Base-by-base conservation (phyloP, 1,140 invertebrate genomes). In the Plectus sambesii region DNA sequence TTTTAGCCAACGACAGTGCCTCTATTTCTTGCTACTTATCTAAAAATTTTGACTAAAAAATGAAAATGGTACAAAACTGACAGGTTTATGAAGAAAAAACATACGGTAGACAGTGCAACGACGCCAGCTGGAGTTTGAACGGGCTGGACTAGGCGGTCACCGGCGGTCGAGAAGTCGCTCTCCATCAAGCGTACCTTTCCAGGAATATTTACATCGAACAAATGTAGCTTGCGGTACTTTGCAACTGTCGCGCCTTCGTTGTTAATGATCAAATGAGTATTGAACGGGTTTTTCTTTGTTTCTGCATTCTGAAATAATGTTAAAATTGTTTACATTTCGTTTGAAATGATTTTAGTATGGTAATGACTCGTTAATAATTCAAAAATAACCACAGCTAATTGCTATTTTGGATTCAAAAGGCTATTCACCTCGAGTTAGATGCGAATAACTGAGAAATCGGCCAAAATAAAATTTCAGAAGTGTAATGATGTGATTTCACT, bases 141-240 rank as follows among this genome's bases (percentile, higher is more conserved):
- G n/a, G 64, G 64, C 3, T 39, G 46, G 27, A 62, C 36, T 27
- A 67, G 55, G 23, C 36, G n/a, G 25, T 42, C 9, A 4, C 53
- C 53, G 22, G 51, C 47, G n/a, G 27, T 33, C 19, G 82, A 80
- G 55, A 80, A 82, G 59, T 84, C 80, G 36, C 85, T 89, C 74
- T 97, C 92, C 55, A 82, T 78, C 15, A 75, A 48, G 29, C 56
- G 49, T 5, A 72, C 57, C 41, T 70, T 70, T 58, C 82, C 84
- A 15, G 83, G 83, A 49, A 92, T 82, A 39, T 84, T 79, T 37
- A 92, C 81, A 73, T 94, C 86, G 70, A 96, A 97, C 1, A 97
- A 73, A 74, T 97, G 92, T 17, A 85, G 65, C 70, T 97, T 97
- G 39, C 81, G 73, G 70, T 97, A 97, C 0, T 76, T 73, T 5